phyloP scores from a whole-genome alignment of 2,888 invertebrate genomes.

The Amphipyra berbera region DNA sequence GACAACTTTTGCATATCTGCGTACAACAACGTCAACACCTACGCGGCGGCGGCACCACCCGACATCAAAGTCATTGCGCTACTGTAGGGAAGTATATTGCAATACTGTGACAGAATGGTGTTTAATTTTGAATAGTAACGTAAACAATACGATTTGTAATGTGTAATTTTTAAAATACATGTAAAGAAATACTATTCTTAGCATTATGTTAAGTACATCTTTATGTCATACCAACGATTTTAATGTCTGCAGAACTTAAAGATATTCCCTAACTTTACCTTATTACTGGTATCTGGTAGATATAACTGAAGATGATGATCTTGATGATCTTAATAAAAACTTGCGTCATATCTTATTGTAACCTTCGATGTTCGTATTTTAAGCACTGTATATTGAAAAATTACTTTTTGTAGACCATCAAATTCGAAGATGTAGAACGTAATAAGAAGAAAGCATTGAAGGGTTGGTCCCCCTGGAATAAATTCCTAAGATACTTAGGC shows the following conservation, averaged over 20 bases:
- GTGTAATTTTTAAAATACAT: not conserved
- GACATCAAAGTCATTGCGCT: too few species aligned
- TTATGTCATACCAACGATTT: slow-evolving; percentile 3
- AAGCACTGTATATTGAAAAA: slow-evolving; percentile 58
- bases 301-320: slow-evolving; percentile 44
- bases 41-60: too few species aligned
- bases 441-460: slow-evolving; percentile 74
- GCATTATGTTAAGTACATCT: slow-evolving; percentile 22
- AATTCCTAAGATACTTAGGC: slow-evolving; percentile 89
- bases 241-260: slow-evolving; percentile 35
- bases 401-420: slow-evolving; percentile 72
- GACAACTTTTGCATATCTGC: too few species aligned
- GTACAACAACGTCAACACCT: too few species aligned
- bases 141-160: not conserved
- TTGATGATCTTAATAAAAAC: slow-evolving; percentile 46
- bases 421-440: slow-evolving; percentile 66
- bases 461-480: slow-evolving; percentile 84
- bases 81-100: too few species aligned
- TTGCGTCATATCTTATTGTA: slow-evolving; percentile 63
- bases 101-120: not conserved
- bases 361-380: slow-evolving; percentile 76
- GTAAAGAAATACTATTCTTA: slow-evolving; percentile 19
- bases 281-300: slow-evolving; percentile 25
- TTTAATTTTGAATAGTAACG: not conserved
- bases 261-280: slow-evolving; percentile 59